Percentiles rank a stretch among this genome's conserved stretches.
These are phyloP conservation scores for Campoplex capitator DNA, from an alignment of 2,888 invertebrate species.

Conservation along the genomic window DNA sequence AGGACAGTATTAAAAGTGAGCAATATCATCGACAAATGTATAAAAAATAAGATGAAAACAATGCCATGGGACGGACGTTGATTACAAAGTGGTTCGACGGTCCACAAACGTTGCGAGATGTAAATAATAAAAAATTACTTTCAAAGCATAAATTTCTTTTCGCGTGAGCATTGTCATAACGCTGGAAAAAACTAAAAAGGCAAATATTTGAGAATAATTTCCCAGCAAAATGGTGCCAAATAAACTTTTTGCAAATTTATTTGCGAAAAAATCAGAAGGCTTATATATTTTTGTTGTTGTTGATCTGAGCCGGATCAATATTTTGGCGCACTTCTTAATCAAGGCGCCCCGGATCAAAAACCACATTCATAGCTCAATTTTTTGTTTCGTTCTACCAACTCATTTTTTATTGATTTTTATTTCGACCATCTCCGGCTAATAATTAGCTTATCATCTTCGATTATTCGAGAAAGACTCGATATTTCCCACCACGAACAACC, in stretches of 20 bases:
- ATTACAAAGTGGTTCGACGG: background rate
- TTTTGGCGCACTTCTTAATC: background rate
- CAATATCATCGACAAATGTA: background rate
- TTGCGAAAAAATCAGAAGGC: background rate
- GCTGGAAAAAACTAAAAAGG: background rate
- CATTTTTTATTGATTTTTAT: background rate
- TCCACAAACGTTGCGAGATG: conserved; percentile 12
- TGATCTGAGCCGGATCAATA: background rate
- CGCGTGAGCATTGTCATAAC: background rate
- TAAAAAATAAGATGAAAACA: background rate
- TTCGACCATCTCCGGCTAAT: background rate
- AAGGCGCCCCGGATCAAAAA: background rate
- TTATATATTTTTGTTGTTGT: background rate
- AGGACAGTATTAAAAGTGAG: conserved; percentile 31
- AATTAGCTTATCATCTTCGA: background rate
- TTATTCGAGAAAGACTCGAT: background rate
- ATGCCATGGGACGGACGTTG: background rate
- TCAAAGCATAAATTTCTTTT: background rate
- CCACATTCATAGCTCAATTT: background rate
- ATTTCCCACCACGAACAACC: background rate
- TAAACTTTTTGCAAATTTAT: background rate
- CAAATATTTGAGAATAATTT: background rate
- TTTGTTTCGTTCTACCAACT: background rate
- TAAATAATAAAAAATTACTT: conserved; percentile 56
- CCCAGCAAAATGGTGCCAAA: background rate